Base-by-base conservation (phyloP, 1,140 invertebrate genomes). In the Heliconius hewitsoni region DNA sequence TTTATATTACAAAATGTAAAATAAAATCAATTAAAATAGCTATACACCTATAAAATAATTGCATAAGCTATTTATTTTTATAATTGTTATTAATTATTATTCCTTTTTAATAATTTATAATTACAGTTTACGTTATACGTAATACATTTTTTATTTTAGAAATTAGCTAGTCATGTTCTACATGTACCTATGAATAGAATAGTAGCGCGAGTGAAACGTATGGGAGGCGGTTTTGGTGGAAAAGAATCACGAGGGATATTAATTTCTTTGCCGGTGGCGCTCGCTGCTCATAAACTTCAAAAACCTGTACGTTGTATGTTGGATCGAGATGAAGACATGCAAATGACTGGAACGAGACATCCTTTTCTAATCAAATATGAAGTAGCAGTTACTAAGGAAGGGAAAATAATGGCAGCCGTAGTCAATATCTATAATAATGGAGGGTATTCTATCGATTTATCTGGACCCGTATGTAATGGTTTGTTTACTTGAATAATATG, bases 211-310 rank as follows among this genome's bases (percentile, higher is more conserved):
- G 96, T 97, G 0, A 98, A 98, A 91, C 95, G 98, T 86, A 89
- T 98, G 83, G 98, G 98, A 27, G 98, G 98, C 46, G 98, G 97
- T 57, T 98, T 98, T 93, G 98, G 98, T 42, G 98, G 98, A 3
- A 98, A 98, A 91, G 98, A 98, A 93, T 96, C 96, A 1, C 94
- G 96, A 80, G 87, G 93, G 4, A 77, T 88, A n/a, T 79, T 96
- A 9, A 79, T 96, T 27, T 91, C 95, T 75, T 66, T 96, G 66
- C 96, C 96, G 34, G 95, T 95, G 18, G 95, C 95, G 34, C 77
- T 96, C 1, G 96, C 96, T 8, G 96, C 96, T 34, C 91, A 95
- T 80, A 94, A 96, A 87, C 92, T 97, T 11, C 94, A 95, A 60
- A 95, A 95, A 84, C 97, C 97, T 50, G 95, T 98, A 2, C 95